Conservation (phyloP, 1,140 invertebrate species). For the Phocides pigmalion region DNA sequence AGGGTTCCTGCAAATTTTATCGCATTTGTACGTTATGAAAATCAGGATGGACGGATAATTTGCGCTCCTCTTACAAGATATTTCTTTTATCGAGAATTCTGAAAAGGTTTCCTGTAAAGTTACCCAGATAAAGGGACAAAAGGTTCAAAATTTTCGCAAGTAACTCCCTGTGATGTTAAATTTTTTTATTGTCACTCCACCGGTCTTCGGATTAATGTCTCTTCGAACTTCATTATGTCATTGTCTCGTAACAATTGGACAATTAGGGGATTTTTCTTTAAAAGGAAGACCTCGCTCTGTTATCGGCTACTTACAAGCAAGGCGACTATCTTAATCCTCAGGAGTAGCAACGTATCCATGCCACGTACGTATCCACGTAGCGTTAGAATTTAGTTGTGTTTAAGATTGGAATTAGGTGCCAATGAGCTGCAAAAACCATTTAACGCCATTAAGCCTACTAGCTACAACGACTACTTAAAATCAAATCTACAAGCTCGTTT, state of each 20-base stretch:
- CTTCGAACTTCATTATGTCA: constrained; percentile 4
- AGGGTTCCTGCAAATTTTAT: constrained; percentile 22
- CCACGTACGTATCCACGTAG: too few relatives aligned
- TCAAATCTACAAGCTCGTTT: too few relatives aligned
- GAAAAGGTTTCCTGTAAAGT: constrained; percentile 34
- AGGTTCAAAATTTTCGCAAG: constrained; percentile 17
- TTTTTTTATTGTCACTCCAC: constrained; percentile 23
- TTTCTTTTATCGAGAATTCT: constrained; percentile 29
- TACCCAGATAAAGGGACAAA: constrained; percentile 28
- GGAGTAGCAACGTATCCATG: too few relatives aligned
- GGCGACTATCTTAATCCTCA: too few relatives aligned
- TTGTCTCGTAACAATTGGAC: neutral
- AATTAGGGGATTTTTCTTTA: neutral
- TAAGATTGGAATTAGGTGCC: too few relatives aligned
- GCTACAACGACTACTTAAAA: too few relatives aligned
- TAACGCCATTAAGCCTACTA: too few relatives aligned
- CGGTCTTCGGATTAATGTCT: constrained; percentile 6
- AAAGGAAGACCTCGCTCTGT: neutral
- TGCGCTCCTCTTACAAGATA: constrained; percentile 30
- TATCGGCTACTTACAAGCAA: too few relatives aligned
- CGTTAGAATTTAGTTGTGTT: too few relatives aligned
- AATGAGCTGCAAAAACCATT: too few relatives aligned
- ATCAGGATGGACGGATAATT: constrained; percentile 30
- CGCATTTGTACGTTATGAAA: constrained; percentile 24
- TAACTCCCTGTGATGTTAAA: constrained; percentile 17